phyloP scores from a whole-genome alignment of 2,888 invertebrate genomes.

The Cryptocheilus praepositus region DNA sequence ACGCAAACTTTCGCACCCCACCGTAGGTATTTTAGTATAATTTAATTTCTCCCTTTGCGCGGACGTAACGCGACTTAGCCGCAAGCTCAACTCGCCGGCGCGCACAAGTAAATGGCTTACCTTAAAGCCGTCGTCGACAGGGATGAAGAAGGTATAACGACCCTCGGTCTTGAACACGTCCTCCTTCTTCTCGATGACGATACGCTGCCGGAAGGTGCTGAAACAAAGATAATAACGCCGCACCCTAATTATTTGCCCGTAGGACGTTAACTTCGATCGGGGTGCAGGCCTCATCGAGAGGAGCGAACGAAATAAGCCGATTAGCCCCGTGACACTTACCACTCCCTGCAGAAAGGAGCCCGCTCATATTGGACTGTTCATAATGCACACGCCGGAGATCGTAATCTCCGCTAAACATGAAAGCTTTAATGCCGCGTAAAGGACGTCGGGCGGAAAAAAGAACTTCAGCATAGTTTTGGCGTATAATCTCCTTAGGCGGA shows the following conservation, averaged over 20 bases:
- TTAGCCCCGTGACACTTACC: not conserved
- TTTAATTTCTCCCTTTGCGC: too few species aligned
- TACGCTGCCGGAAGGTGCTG: constrained; percentile 86
- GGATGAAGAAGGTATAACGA: constrained; percentile 91
- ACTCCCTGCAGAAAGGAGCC: too few species aligned
- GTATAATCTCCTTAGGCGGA: too few species aligned
- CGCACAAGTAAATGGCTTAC: constrained; percentile 75
- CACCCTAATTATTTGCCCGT: not conserved
- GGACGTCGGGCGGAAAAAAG: not conserved
- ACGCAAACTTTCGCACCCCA: too few species aligned
- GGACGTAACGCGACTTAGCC: too few species aligned
- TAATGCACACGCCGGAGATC: too few species aligned
- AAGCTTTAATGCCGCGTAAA: too few species aligned
- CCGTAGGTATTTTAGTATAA: too few species aligned
- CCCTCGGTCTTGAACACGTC: constrained; percentile 87
- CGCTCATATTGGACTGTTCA: too few species aligned
- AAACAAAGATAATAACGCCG: constrained; percentile 37
- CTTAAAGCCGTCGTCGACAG: constrained; percentile 92
- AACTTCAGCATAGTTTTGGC: not conserved
- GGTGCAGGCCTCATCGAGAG: not conserved
- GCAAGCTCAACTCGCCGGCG: too few species aligned
- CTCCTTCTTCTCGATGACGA: constrained; percentile 83
- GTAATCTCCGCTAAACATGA: too few species aligned
- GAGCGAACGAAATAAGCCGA: constrained; percentile 8
- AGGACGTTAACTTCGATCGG: not conserved